phyloP scores from a whole-genome alignment of 2,888 invertebrate species.

The Blastobasis adustella region DNA sequence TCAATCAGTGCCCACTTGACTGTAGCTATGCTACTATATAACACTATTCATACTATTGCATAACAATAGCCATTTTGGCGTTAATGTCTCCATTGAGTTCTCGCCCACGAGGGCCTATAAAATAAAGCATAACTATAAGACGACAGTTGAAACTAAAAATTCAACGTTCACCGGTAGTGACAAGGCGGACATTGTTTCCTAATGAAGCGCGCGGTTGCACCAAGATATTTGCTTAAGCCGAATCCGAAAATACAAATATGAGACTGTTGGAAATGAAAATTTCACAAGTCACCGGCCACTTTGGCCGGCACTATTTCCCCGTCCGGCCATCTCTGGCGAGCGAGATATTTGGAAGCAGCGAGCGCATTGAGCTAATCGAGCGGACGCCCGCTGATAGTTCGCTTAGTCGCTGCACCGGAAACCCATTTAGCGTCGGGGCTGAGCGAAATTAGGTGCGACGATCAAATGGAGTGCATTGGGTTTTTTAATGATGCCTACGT shows the following conservation, averaged over 20 bases:
- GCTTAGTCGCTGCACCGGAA: background rate
- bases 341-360: background rate
- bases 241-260: background rate
- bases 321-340: background rate
- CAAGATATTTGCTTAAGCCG: background rate
- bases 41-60: too few relatives aligned
- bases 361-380: constrained; percentile 3
- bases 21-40: too few relatives aligned
- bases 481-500: background rate
- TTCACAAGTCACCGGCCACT: too few relatives aligned
- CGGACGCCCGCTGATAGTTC: background rate
- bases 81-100: too few relatives aligned
- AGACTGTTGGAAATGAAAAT: background rate
- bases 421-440: background rate
- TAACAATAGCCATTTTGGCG: too few relatives aligned
- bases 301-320: background rate
- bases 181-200: background rate
- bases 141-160: too few relatives aligned
- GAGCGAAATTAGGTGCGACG: background rate
- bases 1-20: too few relatives aligned
- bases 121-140: too few relatives aligned
- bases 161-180: too few relatives aligned
- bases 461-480: background rate
- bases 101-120: too few relatives aligned
- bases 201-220: background rate